Percentiles rank a stretch among this genome's conserved stretches.
Conservation (phyloP, 2,797 vertebrate genomes). For the Rhabdophis nuchalis region DNA sequence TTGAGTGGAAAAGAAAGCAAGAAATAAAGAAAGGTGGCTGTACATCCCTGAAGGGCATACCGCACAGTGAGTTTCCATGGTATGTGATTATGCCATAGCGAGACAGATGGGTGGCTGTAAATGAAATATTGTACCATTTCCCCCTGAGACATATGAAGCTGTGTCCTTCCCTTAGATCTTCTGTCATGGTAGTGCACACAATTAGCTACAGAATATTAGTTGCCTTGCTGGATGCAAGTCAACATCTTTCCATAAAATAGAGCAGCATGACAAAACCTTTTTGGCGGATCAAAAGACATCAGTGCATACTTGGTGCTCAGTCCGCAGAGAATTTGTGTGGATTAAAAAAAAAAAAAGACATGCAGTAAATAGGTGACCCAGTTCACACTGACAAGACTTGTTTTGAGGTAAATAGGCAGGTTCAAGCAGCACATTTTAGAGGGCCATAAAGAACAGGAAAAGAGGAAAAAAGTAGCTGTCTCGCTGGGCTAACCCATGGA, state of each 20-base stretch:
- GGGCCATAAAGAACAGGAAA: neutral
- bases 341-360: neutral
- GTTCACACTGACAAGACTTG: neutral
- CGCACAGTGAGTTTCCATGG: constrained; percentile 45
- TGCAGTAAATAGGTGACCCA: constrained; percentile 55
- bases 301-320: constrained; percentile 42
- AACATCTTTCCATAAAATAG: constrained; percentile 56
- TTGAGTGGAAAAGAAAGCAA: neutral
- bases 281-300: constrained; percentile 40
- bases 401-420: neutral
- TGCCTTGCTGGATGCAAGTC: constrained; percentile 66
- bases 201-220: constrained; percentile 77
- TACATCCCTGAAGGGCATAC: constrained; percentile 66
- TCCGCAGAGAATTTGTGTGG: constrained; percentile 53
- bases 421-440: neutral
- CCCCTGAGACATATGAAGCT: constrained; percentile 58
- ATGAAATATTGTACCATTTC: constrained; percentile 67
- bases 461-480: too few species aligned
- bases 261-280: constrained; percentile 54
- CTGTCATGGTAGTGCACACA: constrained; percentile 61
- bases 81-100: constrained; percentile 58
- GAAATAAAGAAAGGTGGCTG: neutral
- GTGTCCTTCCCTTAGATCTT: constrained; percentile 61
- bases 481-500: too few species aligned
- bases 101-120: constrained; percentile 75